A percentile compares a stretch with the other conserved stretches of the same genome.
Evolutionary conservation across 2,113 vertebrate species (phyloP).

Genomic region (Gymnocephalus cernua): DNA sequence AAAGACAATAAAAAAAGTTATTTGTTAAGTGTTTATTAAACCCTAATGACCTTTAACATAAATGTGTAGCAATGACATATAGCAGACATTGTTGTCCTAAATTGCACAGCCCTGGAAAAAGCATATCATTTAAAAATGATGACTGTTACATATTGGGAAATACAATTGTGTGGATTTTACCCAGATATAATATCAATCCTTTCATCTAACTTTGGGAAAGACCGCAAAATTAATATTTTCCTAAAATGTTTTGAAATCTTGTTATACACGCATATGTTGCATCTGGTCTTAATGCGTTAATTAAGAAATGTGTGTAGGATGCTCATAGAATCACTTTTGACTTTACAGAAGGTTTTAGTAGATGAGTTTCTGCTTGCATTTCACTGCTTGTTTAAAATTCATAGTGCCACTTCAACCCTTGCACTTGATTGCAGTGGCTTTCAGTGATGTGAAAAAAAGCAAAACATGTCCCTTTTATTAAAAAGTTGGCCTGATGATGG

Average conservation of each 20-base stretch:
- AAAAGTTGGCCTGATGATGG: background rate
- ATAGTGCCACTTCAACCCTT: background rate
- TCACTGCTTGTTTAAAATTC: constrained; percentile 26
- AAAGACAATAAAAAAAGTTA: background rate
- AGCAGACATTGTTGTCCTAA: too few species aligned
- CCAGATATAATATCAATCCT: background rate
- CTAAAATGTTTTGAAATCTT: too few species aligned
- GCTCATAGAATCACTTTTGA: too few species aligned
- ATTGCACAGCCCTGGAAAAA: too few species aligned
- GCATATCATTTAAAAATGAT: too few species aligned
- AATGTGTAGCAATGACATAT: too few species aligned
- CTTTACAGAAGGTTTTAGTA: background rate
- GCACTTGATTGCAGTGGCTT: background rate
- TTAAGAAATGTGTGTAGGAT: too few species aligned
- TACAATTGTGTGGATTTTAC: background rate
- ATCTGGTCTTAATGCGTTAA: too few species aligned
- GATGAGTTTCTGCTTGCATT: background rate
- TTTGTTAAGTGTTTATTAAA: background rate
- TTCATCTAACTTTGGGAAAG: background rate
- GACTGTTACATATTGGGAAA: background rate
- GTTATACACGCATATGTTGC: too few species aligned
- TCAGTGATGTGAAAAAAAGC: background rate
- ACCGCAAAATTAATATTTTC: too few species aligned
- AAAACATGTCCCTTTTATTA: constrained; percentile 24
- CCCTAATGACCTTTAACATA: too few species aligned